These are phyloP conservation scores for Hipparchia sbordonii DNA, from an alignment of 2,888 invertebrate genomes.

Conservation along the genomic window DNA sequence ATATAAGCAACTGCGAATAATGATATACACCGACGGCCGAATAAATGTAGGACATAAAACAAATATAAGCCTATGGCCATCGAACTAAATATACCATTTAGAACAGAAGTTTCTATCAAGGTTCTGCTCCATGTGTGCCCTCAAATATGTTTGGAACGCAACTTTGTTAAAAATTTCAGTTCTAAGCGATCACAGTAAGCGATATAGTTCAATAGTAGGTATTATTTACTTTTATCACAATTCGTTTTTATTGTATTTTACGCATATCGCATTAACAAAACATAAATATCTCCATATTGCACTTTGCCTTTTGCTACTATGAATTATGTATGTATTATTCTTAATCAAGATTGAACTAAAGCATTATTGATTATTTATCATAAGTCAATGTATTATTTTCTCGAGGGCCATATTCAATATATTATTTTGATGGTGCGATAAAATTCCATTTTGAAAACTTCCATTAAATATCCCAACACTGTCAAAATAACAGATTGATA, in stretches of 20 bases:
- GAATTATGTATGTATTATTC: neutral
- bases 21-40: slow-evolving; percentile 9
- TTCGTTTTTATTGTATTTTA: no score
- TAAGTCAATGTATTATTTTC: slow-evolving; percentile 18
- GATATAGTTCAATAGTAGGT: no score
- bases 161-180: no score
- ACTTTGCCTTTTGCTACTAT: neutral
- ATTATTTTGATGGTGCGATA: slow-evolving; percentile 19
- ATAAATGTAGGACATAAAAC: neutral
- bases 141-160: no score
- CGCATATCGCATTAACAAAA: no score
- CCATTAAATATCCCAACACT: slow-evolving; percentile 16
- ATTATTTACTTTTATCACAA: no score
- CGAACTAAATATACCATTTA: no score
- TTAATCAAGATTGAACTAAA: slow-evolving; percentile 17
- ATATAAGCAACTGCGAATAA: slow-evolving; percentile 2
- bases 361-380: slow-evolving; percentile 17
- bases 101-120: no score
- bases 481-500: slow-evolving; percentile 19
- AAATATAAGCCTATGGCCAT: neutral
- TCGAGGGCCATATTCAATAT: slow-evolving; percentile 12
- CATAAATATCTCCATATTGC: neutral
- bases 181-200: no score
- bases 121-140: no score
- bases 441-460: slow-evolving; percentile 17